Evolutionary conservation across 1,140 invertebrate genomes (phyloP), one percentile per base, ranked within the genome.

Genomic region (Drosophila busckii): DNA sequence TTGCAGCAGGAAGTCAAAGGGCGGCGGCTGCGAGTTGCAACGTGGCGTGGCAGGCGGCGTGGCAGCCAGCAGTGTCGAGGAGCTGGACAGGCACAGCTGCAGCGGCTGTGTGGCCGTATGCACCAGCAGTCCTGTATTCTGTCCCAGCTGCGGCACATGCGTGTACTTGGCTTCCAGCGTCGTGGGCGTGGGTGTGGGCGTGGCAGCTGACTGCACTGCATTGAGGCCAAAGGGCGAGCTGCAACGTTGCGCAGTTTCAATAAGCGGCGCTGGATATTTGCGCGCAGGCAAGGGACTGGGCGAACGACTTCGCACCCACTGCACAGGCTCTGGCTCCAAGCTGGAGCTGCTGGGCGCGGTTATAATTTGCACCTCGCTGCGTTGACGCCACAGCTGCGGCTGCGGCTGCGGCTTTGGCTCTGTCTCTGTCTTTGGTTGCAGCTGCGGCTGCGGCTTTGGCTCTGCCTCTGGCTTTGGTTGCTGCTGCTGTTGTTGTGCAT

Each of bases 61-160:
- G 26, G 49, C 54, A 5, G 75, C 73, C 52, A 80, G 38, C 64
- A 78, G 16, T 0, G 63, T 64, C 6, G 73, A 78, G 6, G 73
- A 78, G 26, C 58, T 63, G 19, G 54, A 64, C 73, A 78, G 80
- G 16, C 41, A 25, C 6, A 56, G 63, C 50, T 78, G 73, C 45
- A 78, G 19, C 16, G 73, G 73, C 15, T 78, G 63, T 13, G 73
- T 78, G 17, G 76, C 62, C 0, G 71, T 66, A 19, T 52, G 75
- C 17, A 86, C 84, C 25, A 86, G 40, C 0, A 86, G 31, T 1
- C 84, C 84, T 35, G 85, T 71, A 23, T 86, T 86, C 44, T 86
- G 84, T 3, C 84, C 78, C 44, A 86, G 20, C 15, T 86, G 84
- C 1, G 84, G 64, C 35, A 86, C 76, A 48, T 83, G 67, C 3